Base-by-base conservation (phyloP, 2,113 vertebrate species). In the Urocynchramus pylzowi region DNA sequence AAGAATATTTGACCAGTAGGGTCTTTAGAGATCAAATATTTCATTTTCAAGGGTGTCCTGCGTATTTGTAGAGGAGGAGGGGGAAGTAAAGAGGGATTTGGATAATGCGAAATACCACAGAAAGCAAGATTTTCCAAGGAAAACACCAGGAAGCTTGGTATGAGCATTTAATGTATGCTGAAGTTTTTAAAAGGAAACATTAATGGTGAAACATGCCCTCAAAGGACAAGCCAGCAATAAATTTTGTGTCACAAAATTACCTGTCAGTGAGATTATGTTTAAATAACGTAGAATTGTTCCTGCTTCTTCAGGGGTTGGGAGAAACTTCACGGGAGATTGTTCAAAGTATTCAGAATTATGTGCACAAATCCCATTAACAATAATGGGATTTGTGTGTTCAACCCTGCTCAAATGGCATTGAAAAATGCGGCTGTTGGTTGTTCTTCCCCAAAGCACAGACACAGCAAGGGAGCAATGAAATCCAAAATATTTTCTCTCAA, bases 151-250 rank as follows among this genome's bases (percentile, higher is more conserved):
- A 97, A 98, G 96, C 80, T 94, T 97, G 95, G 96, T 95, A 97
- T 97, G 97, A 97, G 93, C 97, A 97, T 98, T 98, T 98, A 98
- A 98, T 97, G 97, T 97, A 97, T 97, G 97, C 97, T 96, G 31
- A 89, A 97, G 98, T 98, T 98, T 98, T 98, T 97, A 97, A 98
- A 98, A 98, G 98, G 98, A 98, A 98, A 98, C 97, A 95, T 98
- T 98, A 98, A 98, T 97, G 97, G 97, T 97, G 97, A 98, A 98
- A 97, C 97, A 95, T 98, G 97, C 97, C 97, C 98, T 98, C 97
- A 79, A 95, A 98, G 98, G 98, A 98, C 97, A 98, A 97, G 92
- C 93, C 89, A 86, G 97, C 97, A 97, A 98, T 98, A 98, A 98
- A 98, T 98, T 98, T 97, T 73, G 56, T 97, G 97, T 98, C 98